phyloP scores from a whole-genome alignment of 2,113 vertebrate genomes.

The Girardinichthys multiradiatus region DNA sequence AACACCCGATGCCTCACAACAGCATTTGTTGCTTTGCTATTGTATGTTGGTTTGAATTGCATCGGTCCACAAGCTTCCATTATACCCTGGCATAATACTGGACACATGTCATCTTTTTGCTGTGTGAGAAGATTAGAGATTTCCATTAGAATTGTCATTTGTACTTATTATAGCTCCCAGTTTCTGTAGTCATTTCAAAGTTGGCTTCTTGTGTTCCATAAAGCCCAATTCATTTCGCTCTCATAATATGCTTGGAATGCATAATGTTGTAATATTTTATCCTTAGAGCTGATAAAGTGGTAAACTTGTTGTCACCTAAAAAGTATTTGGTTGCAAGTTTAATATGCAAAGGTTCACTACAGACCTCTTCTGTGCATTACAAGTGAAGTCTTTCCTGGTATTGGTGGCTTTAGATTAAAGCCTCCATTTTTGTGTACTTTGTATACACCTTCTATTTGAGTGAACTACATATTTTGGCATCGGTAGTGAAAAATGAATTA shows the following conservation, averaged over 20 bases:
- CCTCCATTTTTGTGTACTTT: too few relatives aligned
- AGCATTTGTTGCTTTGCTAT: slow-evolving; percentile 73
- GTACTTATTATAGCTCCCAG: background rate
- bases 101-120: slow-evolving; percentile 32
- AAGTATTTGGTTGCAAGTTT: background rate
- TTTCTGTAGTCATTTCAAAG: background rate
- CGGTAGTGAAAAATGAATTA: too few relatives aligned
- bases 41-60: slow-evolving; percentile 60
- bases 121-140: slow-evolving; percentile 3
- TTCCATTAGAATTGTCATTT: background rate
- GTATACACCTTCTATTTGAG: too few relatives aligned
- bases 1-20: slow-evolving; percentile 76
- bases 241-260: background rate
- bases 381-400: too few relatives aligned
- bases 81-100: slow-evolving; percentile 47
- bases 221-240: slow-evolving; percentile 4
- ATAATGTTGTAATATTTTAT: background rate
- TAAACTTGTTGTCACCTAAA: background rate
- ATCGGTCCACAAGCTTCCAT: slow-evolving; percentile 56
- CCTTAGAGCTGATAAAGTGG: background rate
- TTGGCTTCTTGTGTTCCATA: background rate
- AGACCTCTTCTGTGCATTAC: too few relatives aligned
- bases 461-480: too few relatives aligned
- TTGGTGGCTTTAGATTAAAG: too few relatives aligned
- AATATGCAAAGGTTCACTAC: background rate